These are phyloP conservation scores for Mus pahari DNA, from an alignment of 2,113 vertebrate species.

Conservation along the genomic window DNA sequence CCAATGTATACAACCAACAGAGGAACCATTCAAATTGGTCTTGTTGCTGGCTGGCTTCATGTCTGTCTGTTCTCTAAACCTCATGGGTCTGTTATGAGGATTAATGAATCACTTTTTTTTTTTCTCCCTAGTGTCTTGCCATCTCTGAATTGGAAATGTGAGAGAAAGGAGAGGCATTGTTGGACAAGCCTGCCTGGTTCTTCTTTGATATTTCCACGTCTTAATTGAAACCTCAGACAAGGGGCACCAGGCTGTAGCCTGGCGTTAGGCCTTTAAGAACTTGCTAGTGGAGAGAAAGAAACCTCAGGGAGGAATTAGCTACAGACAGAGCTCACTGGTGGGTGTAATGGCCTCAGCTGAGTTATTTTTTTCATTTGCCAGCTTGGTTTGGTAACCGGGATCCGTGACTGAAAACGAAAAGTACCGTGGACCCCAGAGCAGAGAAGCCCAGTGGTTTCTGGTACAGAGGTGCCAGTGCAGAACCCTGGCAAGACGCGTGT, in stretches of 20 bases:
- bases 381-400: constrained; percentile 22
- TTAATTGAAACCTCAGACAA: constrained; percentile 74
- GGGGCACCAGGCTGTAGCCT: not conserved
- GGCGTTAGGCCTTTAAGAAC: constrained; percentile 45
- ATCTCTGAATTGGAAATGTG: constrained; percentile 63
- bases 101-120: constrained; percentile 75
- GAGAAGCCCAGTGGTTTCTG: constrained; percentile 21
- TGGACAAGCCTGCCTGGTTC: constrained; percentile 32
- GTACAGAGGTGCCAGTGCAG: not conserved
- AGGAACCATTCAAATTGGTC: constrained; percentile 75
- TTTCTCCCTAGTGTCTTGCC: constrained; percentile 44
- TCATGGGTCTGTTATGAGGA: constrained; percentile 60
- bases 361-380: constrained; percentile 76
- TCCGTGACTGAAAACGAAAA: constrained; percentile 55
- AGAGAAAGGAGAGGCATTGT: constrained; percentile 23
- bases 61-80: constrained; percentile 72
- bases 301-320: constrained; percentile 61
- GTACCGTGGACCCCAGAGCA: not conserved
- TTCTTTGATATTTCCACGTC: constrained; percentile 62
- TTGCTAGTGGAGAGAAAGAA: not conserved
- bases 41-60: constrained; percentile 63
- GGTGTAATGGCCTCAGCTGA: constrained; percentile 48
- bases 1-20: constrained; percentile 74
- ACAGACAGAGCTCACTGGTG: constrained; percentile 71
- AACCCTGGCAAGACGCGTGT: not conserved